These are phyloP conservation scores for Siderastrea siderea DNA, from an alignment of 92 coral and sea anemone species.

Conservation along the genomic window DNA sequence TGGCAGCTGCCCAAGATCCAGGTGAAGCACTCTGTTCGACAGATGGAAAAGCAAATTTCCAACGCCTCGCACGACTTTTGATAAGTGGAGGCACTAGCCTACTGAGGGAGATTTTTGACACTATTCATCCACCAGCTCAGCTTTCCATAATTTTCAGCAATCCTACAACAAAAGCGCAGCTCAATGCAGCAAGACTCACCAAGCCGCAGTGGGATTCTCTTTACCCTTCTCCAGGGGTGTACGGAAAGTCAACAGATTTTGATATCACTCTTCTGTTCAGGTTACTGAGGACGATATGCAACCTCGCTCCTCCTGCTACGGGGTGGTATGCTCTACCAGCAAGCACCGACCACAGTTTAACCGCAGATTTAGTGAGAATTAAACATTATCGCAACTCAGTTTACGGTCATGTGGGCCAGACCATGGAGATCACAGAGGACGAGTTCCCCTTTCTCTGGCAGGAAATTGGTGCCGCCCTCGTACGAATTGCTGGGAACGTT, in stretches of 20 bases:
- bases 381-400: neutral
- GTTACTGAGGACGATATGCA: neutral
- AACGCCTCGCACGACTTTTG: slow-evolving; percentile 3
- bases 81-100: neutral
- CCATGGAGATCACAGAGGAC: neutral
- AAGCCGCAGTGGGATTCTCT: neutral
- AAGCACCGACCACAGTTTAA: neutral
- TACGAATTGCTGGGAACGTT: neutral
- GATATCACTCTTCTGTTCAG: neutral
- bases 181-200: neutral
- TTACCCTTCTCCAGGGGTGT: neutral
- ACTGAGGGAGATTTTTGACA: neutral
- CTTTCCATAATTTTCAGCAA: neutral
- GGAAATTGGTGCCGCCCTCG: neutral
- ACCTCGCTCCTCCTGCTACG: neutral
- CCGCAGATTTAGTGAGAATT: neutral
- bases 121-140: neutral
- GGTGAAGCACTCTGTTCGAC: neutral
- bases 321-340: neutral
- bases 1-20: slow-evolving; percentile 1
- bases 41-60: slow-evolving; percentile 17
- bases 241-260: neutral
- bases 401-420: neutral
- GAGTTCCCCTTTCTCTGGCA: neutral
- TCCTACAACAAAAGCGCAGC: neutral